Evolutionary conservation across 1,140 invertebrate species (phyloP).

Genomic region (Sycophaga agraensis): DNA sequence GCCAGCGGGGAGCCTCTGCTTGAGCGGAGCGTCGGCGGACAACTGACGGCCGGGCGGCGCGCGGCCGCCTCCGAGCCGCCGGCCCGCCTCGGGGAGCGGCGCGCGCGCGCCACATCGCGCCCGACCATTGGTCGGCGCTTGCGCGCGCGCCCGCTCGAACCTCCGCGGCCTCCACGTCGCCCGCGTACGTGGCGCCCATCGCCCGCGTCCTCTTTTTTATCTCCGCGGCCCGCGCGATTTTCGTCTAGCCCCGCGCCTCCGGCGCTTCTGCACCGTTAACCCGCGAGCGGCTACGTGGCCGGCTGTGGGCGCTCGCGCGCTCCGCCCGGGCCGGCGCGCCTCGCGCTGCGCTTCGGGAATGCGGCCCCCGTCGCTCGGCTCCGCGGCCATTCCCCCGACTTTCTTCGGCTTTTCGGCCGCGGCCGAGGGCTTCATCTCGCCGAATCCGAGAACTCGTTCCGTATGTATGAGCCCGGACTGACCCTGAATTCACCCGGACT

Average conservation of each 20-base stretch:
- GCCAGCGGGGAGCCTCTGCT: slow-evolving; percentile 31
- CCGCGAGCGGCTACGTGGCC: not conserved
- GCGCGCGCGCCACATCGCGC: slow-evolving; percentile 53
- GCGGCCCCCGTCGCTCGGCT: not conserved
- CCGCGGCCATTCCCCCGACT: slow-evolving; percentile 4
- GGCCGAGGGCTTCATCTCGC: no score
- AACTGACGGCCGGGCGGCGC: slow-evolving; percentile 33
- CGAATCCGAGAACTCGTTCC: no score
- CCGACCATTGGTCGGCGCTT: slow-evolving; percentile 60
- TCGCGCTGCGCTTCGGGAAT: not conserved
- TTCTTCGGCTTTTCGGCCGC: not conserved
- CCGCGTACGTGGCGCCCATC: no score
- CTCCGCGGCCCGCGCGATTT: not conserved
- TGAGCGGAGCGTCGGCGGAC: slow-evolving; percentile 39
- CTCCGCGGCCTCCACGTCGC: slow-evolving; percentile 19
- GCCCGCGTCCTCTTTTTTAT: not conserved
- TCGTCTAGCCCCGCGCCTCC: not conserved
- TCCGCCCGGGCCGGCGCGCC: not conserved
- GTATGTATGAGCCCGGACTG: no score
- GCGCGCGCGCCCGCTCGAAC: slow-evolving; percentile 40
- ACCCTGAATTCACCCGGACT: no score
- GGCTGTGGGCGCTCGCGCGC: not conserved
- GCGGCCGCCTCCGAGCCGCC: slow-evolving; percentile 28
- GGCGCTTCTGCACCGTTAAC: no score
- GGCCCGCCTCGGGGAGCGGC: not conserved